Conservation (phyloP, 1,140 invertebrate species). For the Psilanteris sp. region DNA sequence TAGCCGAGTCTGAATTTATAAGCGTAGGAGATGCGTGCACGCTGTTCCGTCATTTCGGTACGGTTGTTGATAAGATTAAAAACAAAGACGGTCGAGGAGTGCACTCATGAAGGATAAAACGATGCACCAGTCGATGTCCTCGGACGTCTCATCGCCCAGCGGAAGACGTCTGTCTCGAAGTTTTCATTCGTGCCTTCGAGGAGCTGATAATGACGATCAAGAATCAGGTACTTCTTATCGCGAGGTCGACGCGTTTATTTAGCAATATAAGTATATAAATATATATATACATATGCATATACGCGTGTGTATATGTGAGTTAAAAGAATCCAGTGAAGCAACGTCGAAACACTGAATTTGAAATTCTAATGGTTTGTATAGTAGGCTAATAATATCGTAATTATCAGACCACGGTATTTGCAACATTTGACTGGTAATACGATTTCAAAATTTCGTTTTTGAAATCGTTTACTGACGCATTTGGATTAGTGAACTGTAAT, state of each 20-base stretch:
- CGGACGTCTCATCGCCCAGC: slow-evolving; percentile 82
- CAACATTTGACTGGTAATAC: no score
- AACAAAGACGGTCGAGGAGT: slow-evolving; percentile 18
- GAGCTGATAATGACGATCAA: slow-evolving; percentile 82
- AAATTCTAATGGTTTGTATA: no score
- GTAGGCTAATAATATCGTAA: no score
- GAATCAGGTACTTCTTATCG: slow-evolving; percentile 75
- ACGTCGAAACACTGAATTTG: no score
- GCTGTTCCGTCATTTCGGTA: slow-evolving; percentile 12
- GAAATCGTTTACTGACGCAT: no score
- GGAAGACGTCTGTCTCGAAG: slow-evolving; percentile 83
- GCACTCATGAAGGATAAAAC: slow-evolving; percentile 53
- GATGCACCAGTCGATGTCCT: slow-evolving; percentile 64
- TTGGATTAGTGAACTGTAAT: no score
- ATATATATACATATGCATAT: no score
- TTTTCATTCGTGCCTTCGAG: slow-evolving; percentile 84
- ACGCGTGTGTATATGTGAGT: no score
- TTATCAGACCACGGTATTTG: no score
- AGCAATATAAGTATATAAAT: no score
- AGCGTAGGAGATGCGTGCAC: slow-evolving; percentile 27
- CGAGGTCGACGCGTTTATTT: background rate
- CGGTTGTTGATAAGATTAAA: slow-evolving; percentile 25
- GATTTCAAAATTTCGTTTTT: no score
- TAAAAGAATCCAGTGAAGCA: no score
- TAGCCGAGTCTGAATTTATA: slow-evolving; percentile 12